A percentile compares a stretch with the other conserved stretches of the same genome.
These are phyloP conservation scores for Eremophila alpestris DNA, from an alignment of 2,797 vertebrate species.

Conservation along the genomic window DNA sequence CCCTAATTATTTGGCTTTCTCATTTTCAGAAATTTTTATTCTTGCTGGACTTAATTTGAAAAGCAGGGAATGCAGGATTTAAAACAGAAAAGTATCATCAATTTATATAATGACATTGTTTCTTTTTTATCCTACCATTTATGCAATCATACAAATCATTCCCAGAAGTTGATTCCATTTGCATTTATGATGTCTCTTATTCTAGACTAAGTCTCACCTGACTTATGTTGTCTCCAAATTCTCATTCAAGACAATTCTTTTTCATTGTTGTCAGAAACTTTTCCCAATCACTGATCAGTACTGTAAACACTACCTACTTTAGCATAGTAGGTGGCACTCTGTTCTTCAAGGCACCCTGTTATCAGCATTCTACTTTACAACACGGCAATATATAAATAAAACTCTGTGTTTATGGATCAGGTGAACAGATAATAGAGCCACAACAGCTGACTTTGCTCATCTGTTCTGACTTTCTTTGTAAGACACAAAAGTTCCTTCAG, in stretches of 20 bases:
- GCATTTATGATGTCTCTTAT: background rate
- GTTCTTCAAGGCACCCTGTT: background rate
- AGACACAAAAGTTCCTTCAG: constrained; percentile 9
- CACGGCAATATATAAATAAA: background rate
- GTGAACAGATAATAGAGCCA: background rate
- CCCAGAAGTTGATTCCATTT: background rate
- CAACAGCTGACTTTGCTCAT: background rate
- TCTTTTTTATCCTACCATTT: background rate
- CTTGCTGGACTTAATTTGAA: background rate
- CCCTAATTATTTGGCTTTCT: background rate
- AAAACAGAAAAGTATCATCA: background rate
- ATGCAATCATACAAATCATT: background rate
- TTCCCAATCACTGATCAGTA: background rate
- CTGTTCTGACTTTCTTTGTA: constrained; percentile 8
- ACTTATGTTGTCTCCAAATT: background rate
- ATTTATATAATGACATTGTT: background rate
- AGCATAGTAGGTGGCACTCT: background rate
- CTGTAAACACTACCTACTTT: background rate
- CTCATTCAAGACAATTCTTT: background rate
- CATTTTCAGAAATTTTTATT: background rate
- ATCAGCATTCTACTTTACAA: constrained; percentile 10
- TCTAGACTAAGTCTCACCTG: background rate
- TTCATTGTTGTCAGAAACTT: background rate
- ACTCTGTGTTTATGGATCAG: background rate
- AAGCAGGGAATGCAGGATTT: background rate